Evolutionary conservation across 1,140 invertebrate species (phyloP), one percentile per base, ranked within the genome.

Genomic region (Adoxophyes honmai): DNA sequence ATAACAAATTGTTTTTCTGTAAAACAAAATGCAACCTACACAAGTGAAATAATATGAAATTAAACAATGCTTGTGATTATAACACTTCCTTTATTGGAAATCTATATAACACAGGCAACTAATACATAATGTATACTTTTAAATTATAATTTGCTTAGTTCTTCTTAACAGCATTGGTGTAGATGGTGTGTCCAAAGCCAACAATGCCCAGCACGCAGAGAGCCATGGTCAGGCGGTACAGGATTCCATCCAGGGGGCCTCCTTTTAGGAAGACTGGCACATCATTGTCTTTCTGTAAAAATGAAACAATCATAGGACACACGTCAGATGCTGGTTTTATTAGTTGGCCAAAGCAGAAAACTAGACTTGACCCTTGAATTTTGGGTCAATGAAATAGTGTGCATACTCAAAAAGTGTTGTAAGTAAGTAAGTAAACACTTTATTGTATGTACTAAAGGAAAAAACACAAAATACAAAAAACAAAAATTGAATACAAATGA

Each of bases 201-300:
- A 66, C 37, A 1, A 83, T 53, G 6, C 84, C 82, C 16, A 80
- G 42, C 34, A 75, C 54, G 55, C 81, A 85, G 0, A 83, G 53
- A 42, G 64, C 62, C 57, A 85, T 48, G 1, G 84, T 89, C 0
- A 89, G 18, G 13, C 87, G 81, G 59, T 88, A 88, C 1, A 91
- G 56, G 21, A 91, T 59, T 55, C 58, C 77, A 61, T 91, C 91
- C n/a, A 75, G 65, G 6, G 70, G 77, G 35, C 91, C 91, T 44
- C 80, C 88, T 52, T 90, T 85, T 38, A 89, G 57, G 63, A 86
- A 90, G 0, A 90, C 73, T 2, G 89, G 89, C 1, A 79, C 69
- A 42, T 84, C 70, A 64, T 90, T 63, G 0, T 84, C 75, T 70
- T 68, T 75, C 90, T 91, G 75, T 56, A 86, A 86, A 39, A 56